A percentile compares a stretch with the other conserved stretches of the same genome.
Evolutionary conservation across 2,113 vertebrate species (phyloP).

Genomic region (Rhodinocichla rosea): DNA sequence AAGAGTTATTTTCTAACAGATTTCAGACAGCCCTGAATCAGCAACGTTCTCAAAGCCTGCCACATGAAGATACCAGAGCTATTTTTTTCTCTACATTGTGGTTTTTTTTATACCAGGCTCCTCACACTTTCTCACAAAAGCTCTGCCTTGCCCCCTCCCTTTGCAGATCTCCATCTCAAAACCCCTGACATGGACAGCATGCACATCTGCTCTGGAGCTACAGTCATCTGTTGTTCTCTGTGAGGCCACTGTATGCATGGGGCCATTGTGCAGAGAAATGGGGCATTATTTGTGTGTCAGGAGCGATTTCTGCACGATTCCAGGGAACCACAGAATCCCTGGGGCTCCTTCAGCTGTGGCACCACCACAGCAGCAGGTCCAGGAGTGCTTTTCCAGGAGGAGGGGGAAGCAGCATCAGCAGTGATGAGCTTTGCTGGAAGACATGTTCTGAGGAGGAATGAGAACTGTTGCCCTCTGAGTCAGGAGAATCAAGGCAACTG

Average conservation of each 20-base stretch:
- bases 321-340: background rate
- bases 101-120: background rate
- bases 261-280: background rate
- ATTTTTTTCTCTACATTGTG: background rate
- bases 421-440: background rate
- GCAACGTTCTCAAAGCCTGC: background rate
- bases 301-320: fast-evolving
- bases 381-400: background rate
- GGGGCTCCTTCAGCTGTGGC: background rate
- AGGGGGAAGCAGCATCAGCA: background rate
- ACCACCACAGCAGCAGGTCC: background rate
- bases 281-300: background rate
- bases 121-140: background rate
- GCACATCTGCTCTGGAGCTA: conserved; percentile 5
- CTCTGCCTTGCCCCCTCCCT: background rate
- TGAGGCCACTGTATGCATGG: background rate
- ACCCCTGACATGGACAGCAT: background rate
- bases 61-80: background rate
- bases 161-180: background rate
- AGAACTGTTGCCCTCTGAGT: background rate
- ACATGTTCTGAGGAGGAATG: background rate
- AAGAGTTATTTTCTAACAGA: background rate
- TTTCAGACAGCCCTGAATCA: background rate
- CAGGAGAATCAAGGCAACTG: background rate
- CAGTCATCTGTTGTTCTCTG: conserved; percentile 12